These are phyloP conservation scores for Manacus vitellinus DNA, from an alignment of 2,113 vertebrate genomes.

Conservation along the genomic window DNA sequence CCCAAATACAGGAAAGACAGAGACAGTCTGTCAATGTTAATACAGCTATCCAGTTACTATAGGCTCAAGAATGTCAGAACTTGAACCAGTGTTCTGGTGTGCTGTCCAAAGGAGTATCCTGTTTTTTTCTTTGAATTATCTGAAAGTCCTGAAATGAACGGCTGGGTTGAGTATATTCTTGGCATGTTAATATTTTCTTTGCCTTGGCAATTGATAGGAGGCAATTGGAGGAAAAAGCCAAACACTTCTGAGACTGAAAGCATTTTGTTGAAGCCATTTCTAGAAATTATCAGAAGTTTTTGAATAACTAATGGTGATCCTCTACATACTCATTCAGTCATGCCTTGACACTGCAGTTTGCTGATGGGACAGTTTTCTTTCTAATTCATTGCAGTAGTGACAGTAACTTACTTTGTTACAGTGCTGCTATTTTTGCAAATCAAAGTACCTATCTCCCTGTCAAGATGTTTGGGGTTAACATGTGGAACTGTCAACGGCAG, in stretches of 20 bases:
- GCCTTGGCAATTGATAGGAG: background rate
- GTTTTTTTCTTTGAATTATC: background rate
- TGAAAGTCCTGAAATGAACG: background rate
- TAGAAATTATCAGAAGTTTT: background rate
- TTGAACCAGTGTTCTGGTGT: background rate
- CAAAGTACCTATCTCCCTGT: background rate
- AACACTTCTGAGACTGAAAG: background rate
- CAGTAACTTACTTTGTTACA: background rate
- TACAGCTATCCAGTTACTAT: background rate
- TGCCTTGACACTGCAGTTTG: background rate
- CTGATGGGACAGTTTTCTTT: background rate
- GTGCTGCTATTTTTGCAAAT: background rate
- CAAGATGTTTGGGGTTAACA: background rate
- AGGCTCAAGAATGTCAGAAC: background rate
- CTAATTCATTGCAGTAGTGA: background rate
- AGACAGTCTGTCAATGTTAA: background rate
- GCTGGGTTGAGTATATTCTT: background rate
- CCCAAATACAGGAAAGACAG: background rate
- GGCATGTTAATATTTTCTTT: background rate
- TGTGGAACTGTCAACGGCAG: background rate
- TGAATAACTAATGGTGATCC: background rate
- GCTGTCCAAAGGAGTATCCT: background rate
- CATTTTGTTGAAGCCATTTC: background rate
- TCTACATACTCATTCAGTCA: background rate
- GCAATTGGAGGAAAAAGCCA: background rate